Conservation (phyloP, 2,113 vertebrate species). For the Eonycteris spelaea region DNA sequence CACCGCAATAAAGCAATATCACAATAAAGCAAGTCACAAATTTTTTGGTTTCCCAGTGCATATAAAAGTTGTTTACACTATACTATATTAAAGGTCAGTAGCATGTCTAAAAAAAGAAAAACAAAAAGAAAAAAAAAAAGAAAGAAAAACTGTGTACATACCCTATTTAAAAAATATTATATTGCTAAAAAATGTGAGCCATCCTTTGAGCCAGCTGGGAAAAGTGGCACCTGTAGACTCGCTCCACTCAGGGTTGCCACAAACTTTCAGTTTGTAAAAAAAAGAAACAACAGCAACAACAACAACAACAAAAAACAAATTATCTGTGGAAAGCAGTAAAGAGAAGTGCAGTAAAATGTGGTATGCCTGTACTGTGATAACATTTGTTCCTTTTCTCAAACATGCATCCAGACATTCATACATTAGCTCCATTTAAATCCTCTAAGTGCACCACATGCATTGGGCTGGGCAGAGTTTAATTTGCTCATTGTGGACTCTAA, state of each 20-base stretch:
- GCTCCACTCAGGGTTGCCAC: background rate
- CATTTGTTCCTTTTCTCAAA: background rate
- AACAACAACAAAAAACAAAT: no score
- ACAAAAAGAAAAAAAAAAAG: no score
- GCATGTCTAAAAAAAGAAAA: background rate
- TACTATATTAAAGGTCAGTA: background rate
- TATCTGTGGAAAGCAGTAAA: background rate
- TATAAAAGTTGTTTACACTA: background rate
- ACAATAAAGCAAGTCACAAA: background rate
- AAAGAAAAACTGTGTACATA: no score
- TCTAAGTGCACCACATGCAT: background rate
- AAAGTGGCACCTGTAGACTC: background rate
- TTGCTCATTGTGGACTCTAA: background rate
- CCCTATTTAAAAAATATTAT: background rate
- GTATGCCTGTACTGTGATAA: background rate
- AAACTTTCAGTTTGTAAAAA: background rate
- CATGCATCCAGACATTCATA: background rate
- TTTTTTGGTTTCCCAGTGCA: background rate
- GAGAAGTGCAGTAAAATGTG: background rate
- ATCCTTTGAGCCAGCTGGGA: background rate
- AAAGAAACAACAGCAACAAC: background rate
- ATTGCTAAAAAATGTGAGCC: background rate
- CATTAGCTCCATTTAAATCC: no score
- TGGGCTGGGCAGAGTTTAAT: background rate
- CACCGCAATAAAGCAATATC: background rate